phyloP scores from a whole-genome alignment of 2,797 vertebrate species.

The Discoglossus pictus region DNA sequence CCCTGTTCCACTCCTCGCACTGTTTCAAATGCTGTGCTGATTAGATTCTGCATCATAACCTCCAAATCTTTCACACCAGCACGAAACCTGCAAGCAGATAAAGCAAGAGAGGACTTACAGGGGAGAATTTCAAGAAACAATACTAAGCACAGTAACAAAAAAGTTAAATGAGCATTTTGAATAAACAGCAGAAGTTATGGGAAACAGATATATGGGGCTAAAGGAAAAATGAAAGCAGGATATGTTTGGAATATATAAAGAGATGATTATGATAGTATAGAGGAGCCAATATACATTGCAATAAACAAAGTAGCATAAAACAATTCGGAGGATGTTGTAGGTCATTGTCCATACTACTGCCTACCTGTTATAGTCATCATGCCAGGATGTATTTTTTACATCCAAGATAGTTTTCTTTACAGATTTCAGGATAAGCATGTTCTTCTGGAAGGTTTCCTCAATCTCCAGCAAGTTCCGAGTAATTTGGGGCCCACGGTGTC shows the following conservation, averaged over 20 bases:
- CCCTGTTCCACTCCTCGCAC: constrained; percentile 76
- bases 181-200: too few species aligned
- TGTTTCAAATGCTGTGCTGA: constrained; percentile 73
- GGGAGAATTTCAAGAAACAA: too few species aligned
- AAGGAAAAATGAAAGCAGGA: too few species aligned
- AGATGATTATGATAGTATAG: too few species aligned
- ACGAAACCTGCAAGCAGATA: constrained; percentile 69
- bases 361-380: constrained; percentile 75
- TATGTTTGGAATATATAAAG: too few species aligned
- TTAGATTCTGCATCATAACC: constrained; percentile 79
- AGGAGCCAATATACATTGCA: too few species aligned
- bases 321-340: too few species aligned
- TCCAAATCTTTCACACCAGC: constrained; percentile 70
- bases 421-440: constrained; percentile 65
- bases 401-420: constrained; percentile 68
- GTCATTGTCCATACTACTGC: too few species aligned
- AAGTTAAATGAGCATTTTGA: too few species aligned
- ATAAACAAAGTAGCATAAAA: too few species aligned
- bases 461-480: constrained; percentile 71
- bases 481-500: constrained; percentile 69
- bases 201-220: too few species aligned
- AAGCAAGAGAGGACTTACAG: background rate
- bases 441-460: constrained; percentile 71
- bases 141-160: too few species aligned
- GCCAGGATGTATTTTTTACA: constrained; percentile 79